These are phyloP conservation scores for Protomyctophum bolini DNA, from an alignment of 2,113 vertebrate species.

Conservation along the genomic window DNA sequence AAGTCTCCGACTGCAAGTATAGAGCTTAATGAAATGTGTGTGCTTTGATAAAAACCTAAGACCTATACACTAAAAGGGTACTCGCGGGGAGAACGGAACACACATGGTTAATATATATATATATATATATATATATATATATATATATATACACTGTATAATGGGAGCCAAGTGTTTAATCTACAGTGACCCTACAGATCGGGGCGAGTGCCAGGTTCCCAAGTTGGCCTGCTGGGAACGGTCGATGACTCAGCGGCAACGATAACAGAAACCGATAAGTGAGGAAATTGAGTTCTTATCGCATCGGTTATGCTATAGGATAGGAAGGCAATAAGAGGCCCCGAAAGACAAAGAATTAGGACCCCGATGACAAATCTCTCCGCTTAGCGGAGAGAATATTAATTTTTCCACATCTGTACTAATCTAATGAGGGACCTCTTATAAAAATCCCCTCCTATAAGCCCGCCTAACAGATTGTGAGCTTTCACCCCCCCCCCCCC, in stretches of 20 bases:
- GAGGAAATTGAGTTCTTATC: slow-evolving; percentile 3
- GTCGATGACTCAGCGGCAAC: background rate
- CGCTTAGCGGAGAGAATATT: background rate
- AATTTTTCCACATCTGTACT: slow-evolving; percentile 1
- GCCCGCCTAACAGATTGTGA: too few relatives aligned
- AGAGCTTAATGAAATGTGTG: slow-evolving; percentile 15
- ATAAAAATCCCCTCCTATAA: too few relatives aligned
- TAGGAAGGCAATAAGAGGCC: background rate
- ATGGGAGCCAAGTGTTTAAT: background rate
- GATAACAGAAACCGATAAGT: background rate
- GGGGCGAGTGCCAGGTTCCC: too few relatives aligned
- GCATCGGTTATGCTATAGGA: background rate
- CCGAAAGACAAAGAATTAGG: background rate
- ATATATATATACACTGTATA: too few relatives aligned
- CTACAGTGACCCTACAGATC: slow-evolving; percentile 13
- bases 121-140: too few relatives aligned
- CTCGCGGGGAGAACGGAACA: background rate
- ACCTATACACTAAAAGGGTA: background rate
- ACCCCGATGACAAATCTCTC: background rate
- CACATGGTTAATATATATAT: background rate
- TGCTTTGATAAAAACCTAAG: slow-evolving; percentile 11
- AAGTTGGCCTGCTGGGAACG: too few relatives aligned
- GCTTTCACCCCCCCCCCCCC: too few relatives aligned
- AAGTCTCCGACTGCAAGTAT: slow-evolving; percentile 15
- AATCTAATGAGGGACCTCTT: too few relatives aligned